These are phyloP conservation scores for Atta colombica DNA, from an alignment of 1,140 invertebrate species.

Conservation along the genomic window DNA sequence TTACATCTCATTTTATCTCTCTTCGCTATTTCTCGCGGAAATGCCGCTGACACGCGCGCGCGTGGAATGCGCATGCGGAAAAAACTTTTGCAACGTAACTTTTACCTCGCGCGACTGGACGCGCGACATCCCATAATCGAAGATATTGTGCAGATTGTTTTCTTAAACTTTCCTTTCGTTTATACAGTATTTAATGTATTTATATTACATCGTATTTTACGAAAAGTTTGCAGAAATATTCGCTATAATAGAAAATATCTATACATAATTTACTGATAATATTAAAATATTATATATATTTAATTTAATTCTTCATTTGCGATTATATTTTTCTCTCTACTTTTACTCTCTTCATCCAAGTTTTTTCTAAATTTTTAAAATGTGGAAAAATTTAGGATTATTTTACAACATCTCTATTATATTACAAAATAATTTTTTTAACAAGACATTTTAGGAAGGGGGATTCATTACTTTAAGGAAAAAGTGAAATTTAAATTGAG, in stretches of 20 bases:
- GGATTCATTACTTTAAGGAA: too few relatives aligned
- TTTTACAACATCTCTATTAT: too few relatives aligned
- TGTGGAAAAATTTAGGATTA: too few relatives aligned
- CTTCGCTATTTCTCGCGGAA: not conserved
- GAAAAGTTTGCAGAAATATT: not conserved
- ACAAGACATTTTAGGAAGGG: too few relatives aligned
- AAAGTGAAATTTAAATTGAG: too few relatives aligned
- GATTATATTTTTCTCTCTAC: not conserved
- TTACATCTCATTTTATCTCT: conserved; percentile 17
- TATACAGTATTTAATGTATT: not conserved
- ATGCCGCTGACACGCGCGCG: not conserved
- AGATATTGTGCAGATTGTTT: not conserved
- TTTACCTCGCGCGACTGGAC: not conserved
- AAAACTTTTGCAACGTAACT: conserved; percentile 48
- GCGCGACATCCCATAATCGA: not conserved
- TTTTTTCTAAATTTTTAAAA: too few relatives aligned
- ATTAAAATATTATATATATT: not conserved
- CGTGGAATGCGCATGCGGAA: not conserved
- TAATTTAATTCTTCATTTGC: not conserved
- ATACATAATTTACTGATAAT: not conserved
- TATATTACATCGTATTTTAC: not conserved
- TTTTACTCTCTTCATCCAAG: too few relatives aligned
- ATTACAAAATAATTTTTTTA: too few relatives aligned
- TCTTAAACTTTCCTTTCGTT: not conserved
- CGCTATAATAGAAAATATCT: not conserved